Percentiles rank a stretch among this genome's conserved stretches.
Evolutionary conservation across 2,888 invertebrate genomes (phyloP).

Genomic region (Tineola bisselliella): DNA sequence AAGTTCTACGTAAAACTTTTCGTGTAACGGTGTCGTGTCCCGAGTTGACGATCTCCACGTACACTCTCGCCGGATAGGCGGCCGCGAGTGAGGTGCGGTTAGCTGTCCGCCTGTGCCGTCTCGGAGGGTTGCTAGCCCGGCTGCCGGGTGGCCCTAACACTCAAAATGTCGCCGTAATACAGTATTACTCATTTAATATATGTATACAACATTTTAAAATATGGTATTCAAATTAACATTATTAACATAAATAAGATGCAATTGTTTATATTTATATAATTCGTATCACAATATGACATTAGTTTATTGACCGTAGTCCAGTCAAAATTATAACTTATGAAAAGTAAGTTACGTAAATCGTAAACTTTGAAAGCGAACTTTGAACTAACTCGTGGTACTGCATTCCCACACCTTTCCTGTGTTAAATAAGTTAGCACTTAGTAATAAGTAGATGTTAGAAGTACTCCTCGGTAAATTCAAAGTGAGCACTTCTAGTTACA

Average conservation of each 20-base stretch:
- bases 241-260: no score
- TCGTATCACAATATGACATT: no score
- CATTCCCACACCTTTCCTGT: background rate
- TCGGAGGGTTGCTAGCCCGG: constrained; percentile 1
- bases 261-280: no score
- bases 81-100: background rate
- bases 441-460: background rate
- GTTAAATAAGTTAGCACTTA: background rate
- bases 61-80: background rate
- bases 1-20: constrained; percentile 10
- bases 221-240: no score
- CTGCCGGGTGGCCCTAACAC: background rate
- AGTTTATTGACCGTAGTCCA: no score
- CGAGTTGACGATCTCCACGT: background rate
- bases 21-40: background rate
- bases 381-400: background rate
- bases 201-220: no score
- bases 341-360: background rate
- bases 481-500: background rate
- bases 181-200: no score
- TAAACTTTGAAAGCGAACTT: background rate
- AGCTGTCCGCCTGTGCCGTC: background rate
- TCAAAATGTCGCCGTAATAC: background rate
- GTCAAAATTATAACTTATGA: no score
- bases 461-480: background rate